Percentiles rank a stretch among this genome's conserved stretches.
Evolutionary conservation across 2,888 invertebrate species (phyloP).

Genomic region (Shargacucullia verbasci): DNA sequence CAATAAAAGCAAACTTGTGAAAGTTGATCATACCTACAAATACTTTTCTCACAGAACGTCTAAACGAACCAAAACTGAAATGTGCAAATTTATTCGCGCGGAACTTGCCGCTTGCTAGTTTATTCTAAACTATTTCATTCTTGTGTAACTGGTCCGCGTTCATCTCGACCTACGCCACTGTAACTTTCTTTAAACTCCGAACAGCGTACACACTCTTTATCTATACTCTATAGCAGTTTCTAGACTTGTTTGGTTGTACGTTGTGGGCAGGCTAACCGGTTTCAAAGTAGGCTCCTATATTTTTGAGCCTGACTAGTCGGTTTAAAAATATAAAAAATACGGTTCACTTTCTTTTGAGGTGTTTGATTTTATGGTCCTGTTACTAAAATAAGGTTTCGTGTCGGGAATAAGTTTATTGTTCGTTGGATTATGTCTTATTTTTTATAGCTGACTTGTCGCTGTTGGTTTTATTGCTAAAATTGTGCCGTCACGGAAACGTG

Average conservation of each 20-base stretch:
- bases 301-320: no score
- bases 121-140: conserved; percentile 59
- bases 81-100: conserved; percentile 52
- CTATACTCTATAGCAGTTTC: conserved; percentile 59
- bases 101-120: conserved; percentile 46
- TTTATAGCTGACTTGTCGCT: conserved; percentile 47
- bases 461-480: conserved; percentile 49
- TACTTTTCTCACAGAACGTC: conserved; percentile 30
- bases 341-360: conserved; percentile 48
- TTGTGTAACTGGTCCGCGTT: conserved; percentile 59
- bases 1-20: conserved; percentile 16
- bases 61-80: conserved; percentile 41
- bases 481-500: conserved; percentile 46
- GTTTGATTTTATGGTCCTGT: conserved; percentile 53
- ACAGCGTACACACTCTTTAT: conserved; percentile 41
- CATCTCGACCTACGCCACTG: conserved; percentile 82
- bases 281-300: conserved; percentile 55
- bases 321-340: conserved; percentile 41
- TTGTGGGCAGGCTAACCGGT: conserved; percentile 62
- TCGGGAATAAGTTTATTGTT: conserved; percentile 55
- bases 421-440: conserved; percentile 43
- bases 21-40: conserved; percentile 27
- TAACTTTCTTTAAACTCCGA: conserved; percentile 79
- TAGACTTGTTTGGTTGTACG: conserved; percentile 64
- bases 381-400: conserved; percentile 47